phyloP scores from a whole-genome alignment of 2,113 vertebrate genomes.

The Chelonoidis abingdonii region DNA sequence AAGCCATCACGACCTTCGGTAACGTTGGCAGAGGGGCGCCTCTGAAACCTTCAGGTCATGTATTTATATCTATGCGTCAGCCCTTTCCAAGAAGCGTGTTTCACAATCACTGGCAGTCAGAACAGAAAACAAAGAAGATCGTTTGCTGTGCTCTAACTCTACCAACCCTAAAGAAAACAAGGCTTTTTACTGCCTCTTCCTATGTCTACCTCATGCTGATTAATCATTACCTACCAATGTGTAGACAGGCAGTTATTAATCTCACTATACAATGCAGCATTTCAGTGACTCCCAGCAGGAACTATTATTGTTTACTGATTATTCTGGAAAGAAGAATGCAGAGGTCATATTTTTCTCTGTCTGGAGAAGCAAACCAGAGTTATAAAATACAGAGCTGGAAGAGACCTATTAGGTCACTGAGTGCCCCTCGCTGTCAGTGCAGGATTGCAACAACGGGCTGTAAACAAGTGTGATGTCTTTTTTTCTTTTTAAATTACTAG shows the following conservation, averaged over 20 bases:
- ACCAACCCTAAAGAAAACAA: neutral
- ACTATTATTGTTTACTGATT: neutral
- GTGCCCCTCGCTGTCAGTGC: neutral
- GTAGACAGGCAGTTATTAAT: too few species aligned
- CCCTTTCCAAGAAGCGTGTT: slow-evolving; percentile 20
- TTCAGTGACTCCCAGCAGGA: neutral
- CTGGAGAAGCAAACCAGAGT: neutral
- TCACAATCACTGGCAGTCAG: slow-evolving; percentile 1
- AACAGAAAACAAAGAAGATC: slow-evolving; percentile 34
- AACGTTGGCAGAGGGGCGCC: neutral
- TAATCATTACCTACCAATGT: slow-evolving; percentile 6
- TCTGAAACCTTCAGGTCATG: neutral
- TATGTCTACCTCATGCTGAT: neutral
- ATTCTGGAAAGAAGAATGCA: fast-evolving
- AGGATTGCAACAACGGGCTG: fast-evolving
- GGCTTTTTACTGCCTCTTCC: neutral
- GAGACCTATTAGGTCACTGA: neutral
- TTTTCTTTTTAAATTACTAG: neutral
- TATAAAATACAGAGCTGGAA: fast-evolving
- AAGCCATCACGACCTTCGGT: slow-evolving; percentile 35
- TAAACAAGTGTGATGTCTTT: neutral
- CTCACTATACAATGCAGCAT: neutral
- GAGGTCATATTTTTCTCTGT: neutral
- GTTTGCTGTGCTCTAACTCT: fast-evolving
- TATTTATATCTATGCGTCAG: slow-evolving; percentile 14